Evolutionary conservation across 2,113 vertebrate genomes (phyloP).

Genomic region (Lipotes vexillifer): DNA sequence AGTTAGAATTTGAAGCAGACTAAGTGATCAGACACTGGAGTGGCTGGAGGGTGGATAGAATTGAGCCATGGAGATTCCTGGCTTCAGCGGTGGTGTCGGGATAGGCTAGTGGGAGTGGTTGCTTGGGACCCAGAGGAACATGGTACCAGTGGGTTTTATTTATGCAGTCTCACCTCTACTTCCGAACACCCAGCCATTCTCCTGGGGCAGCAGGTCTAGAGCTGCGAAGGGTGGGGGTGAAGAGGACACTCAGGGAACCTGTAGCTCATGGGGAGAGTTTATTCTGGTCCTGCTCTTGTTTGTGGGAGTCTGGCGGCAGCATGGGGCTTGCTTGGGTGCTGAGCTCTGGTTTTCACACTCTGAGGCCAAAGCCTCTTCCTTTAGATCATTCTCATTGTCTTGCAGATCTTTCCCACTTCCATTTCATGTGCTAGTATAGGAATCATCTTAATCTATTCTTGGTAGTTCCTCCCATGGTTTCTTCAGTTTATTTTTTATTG

Average conservation of each 20-base stretch:
- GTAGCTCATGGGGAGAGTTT: neutral
- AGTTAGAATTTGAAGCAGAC: neutral
- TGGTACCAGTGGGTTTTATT: neutral
- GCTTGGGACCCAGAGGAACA: neutral
- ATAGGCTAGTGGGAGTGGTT: neutral
- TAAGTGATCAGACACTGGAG: neutral
- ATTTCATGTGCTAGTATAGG: neutral
- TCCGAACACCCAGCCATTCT: neutral
- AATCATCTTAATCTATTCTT: neutral
- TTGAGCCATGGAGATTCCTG: neutral
- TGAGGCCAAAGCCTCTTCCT: neutral
- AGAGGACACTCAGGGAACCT: neutral
- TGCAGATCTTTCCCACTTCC: neutral
- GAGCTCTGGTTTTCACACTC: neutral
- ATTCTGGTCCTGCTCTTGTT: neutral
- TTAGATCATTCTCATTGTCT: neutral
- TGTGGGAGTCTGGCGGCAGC: neutral
- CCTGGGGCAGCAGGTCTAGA: neutral
- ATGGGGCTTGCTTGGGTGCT: neutral
- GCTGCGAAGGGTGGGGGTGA: neutral
- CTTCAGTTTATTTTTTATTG: slow-evolving; percentile 17
- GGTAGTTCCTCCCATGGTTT: neutral
- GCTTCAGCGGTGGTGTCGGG: neutral
- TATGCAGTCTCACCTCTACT: neutral
- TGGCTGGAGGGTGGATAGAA: neutral